Evolutionary conservation across 2,888 invertebrate species (phyloP).

Genomic region (Bellardia pandia): DNA sequence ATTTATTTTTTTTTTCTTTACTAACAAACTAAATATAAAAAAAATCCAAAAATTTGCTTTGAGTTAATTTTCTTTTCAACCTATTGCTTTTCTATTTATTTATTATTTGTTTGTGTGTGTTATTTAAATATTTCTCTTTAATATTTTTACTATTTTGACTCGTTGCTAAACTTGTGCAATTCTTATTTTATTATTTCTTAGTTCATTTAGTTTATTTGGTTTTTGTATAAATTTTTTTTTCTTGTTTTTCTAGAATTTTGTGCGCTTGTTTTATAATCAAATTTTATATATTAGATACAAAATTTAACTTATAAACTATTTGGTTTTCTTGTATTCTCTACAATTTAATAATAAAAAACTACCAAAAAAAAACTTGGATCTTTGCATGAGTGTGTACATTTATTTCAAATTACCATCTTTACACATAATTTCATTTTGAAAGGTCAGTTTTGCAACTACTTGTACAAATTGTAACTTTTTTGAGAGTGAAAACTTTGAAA

Average conservation of each 20-base stretch:
- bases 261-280: slow-evolving; percentile 57
- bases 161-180: slow-evolving; percentile 55
- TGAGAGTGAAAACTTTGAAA: neutral
- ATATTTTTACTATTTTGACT: slow-evolving; percentile 40
- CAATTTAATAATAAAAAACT: neutral
- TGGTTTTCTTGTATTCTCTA: neutral
- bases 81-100: slow-evolving; percentile 47
- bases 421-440: slow-evolving; percentile 38
- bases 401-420: slow-evolving; percentile 28
- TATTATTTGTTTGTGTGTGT: slow-evolving; percentile 2
- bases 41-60: slow-evolving; percentile 24
- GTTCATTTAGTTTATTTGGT: neutral
- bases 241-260: slow-evolving; percentile 22
- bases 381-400: slow-evolving; percentile 21
- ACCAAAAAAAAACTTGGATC: neutral
- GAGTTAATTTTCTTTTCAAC: slow-evolving; percentile 34
- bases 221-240: neutral
- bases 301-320: slow-evolving; percentile 53
- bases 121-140: slow-evolving; percentile 11
- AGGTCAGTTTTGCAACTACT: slow-evolving; percentile 4
- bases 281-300: slow-evolving; percentile 12
- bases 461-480: neutral
- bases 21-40: neutral
- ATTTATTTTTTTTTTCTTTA: too few species aligned
- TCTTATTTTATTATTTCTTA: slow-evolving; percentile 31